These are phyloP conservation scores for human DNA, from an alignment of 2,113 vertebrate genomes.

Conservation along the genomic window GRCh38 chr16:74958001-74958500, in stretches of 20 bases:
- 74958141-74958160: background rate
- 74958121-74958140: background rate
- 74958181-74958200: background rate
- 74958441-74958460: no score
- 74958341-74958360: no score
- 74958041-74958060: background rate
- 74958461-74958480: no score
- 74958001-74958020: background rate
- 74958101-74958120: background rate
- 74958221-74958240: background rate
- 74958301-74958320: no score
- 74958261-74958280: background rate
- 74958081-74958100: background rate
- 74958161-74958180: background rate
- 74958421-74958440: no score
- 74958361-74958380: no score
- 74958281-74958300: background rate
- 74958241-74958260: background rate
- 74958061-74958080: fast-evolving
- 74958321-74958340: no score
- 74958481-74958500: no score
- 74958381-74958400: no score
- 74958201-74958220: background rate
- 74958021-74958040: background rate
- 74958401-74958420: no score